Base-by-base conservation (phyloP, 2,113 vertebrate species). In the Cephalopterus ornatus region DNA sequence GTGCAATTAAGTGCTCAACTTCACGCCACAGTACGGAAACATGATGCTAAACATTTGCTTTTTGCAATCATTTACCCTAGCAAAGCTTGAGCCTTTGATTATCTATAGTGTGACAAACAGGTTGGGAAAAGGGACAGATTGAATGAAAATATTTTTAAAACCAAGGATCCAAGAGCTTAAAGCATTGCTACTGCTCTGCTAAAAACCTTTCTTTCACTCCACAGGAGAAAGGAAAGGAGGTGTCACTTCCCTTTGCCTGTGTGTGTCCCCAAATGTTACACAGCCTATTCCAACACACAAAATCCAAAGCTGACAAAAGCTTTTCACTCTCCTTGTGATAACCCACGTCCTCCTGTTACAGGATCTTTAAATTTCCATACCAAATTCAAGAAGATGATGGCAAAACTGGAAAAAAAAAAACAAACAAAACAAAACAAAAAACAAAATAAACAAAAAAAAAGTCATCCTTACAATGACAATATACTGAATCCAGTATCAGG, bases 21-120 rank as follows among this genome's bases (percentile, higher is more conserved):
- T 88, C 0, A 0, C 77, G 65, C 74, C 73, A 41, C 50, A 37
- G 33, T 20, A 63, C 0, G 0, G 55, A 83, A 92, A 70, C 21
- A 59, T 1, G 0, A 8, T 6, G 9, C 32, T 63, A 71, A 95
- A 67, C 27, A n/a, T 44, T 71, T 78, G 65, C 61, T 78, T 81
- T 84, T 67, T 74, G 35, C 24, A 32, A 16, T 47, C 8, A 5
- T 22, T 35, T 77, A 35, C 58, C 19, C 20, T 46, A 65, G 50
- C 13, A 76, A 47, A 70, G 41, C 8, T 50, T 83, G n/a, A 85
- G 58, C 33, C 32, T 92, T 58, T 49, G 26, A 55, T 67, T 82
- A 70, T 49, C 56, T 52, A 27, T 2, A 50, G 3, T 65, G 32
- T 27, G 59, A 66, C 23, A 59, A 28, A 2, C 33, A 84, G 42